phyloP scores from a whole-genome alignment of 2,888 invertebrate genomes.

The Andrena camellia region DNA sequence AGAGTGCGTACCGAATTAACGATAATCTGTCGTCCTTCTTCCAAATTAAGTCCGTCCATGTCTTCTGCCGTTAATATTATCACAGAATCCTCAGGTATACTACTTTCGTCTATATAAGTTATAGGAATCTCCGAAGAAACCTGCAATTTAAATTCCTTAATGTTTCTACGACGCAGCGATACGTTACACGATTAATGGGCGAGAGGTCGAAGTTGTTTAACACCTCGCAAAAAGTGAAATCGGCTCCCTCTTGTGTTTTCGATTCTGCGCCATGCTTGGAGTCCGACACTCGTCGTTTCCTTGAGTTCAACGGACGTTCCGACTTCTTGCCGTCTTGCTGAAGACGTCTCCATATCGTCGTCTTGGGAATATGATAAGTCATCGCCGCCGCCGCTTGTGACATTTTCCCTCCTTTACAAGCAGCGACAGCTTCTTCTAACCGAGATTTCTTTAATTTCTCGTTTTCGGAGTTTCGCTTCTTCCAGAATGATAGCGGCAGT shows the following conservation, averaged over 20 bases:
- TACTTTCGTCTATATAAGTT: constrained; percentile 83
- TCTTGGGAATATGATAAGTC: constrained; percentile 84
- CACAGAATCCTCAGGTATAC: constrained; percentile 82
- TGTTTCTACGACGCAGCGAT: neutral
- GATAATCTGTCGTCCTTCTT: constrained; percentile 80
- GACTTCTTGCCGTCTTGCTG: constrained; percentile 79
- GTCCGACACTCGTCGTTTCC: constrained; percentile 47
- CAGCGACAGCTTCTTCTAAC: constrained; percentile 84
- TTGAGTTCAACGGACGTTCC: constrained; percentile 55
- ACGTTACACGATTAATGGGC: neutral
- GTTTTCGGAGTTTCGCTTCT: constrained; percentile 80
- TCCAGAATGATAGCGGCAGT: constrained; percentile 82
- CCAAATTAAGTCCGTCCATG: constrained; percentile 79
- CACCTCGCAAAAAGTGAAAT: constrained; percentile 75
- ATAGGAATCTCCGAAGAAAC: constrained; percentile 82
- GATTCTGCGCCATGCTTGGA: constrained; percentile 50
- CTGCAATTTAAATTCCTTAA: constrained; percentile 60
- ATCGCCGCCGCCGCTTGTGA: constrained; percentile 84
- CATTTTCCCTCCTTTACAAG: constrained; percentile 85
- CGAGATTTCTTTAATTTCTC: constrained; percentile 80
- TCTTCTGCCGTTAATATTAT: constrained; percentile 83
- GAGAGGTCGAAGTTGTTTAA: neutral
- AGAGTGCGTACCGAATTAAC: constrained; percentile 76
- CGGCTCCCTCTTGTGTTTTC: constrained; percentile 58
- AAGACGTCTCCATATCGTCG: constrained; percentile 85